Base-by-base conservation (phyloP, 2,113 vertebrate genomes). In the Pseudorasbora parva region DNA sequence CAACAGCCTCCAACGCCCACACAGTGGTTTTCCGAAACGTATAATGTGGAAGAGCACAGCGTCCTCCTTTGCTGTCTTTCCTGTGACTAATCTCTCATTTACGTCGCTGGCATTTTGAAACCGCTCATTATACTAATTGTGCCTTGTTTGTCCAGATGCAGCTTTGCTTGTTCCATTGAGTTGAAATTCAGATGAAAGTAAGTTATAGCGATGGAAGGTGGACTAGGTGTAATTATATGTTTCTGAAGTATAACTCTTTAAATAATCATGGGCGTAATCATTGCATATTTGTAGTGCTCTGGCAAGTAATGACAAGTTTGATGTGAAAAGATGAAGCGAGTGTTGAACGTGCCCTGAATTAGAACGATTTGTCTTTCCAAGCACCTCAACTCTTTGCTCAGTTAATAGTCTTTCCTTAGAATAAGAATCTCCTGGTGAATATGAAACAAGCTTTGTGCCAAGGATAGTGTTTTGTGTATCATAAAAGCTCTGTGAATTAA, bases 51-150 rank as follows among this genome's bases (percentile, higher is more conserved):
- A 49, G 23, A 86, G 57, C 71, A 41, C 19, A 66, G 33, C 17
- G 17, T 81, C 82, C 86, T 84, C 66, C 77, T 47, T 83, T 49
- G 33, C 43, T 72, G 82, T 85, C 69, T 59, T 85, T 57, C 25
- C 71, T 41, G n/a, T 79, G 85, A 78, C 74, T 78, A 83, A 85
- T 86, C 62, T 84, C 75, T 47, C 84, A 87, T 90, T 87, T 76
- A 85, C 74, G 64, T 77, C 72, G 49, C 82, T 37, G 84, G 84
- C 71, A 85, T 87, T 87, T 87, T 81, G 84, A 64, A 87, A 56
- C 37, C 51, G 71, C 85, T 88, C 87, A 90, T 90, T 90, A 86
- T 17, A 73, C 84, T 88, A 90, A 90, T 90, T 88, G 86, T 84
- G 73, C 86, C 86, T 86, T 88, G 82, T 86, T 90, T 86, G 25